Evolutionary conservation across 2,113 vertebrate genomes (phyloP).

Genomic region (Diglossa brunneiventris): DNA sequence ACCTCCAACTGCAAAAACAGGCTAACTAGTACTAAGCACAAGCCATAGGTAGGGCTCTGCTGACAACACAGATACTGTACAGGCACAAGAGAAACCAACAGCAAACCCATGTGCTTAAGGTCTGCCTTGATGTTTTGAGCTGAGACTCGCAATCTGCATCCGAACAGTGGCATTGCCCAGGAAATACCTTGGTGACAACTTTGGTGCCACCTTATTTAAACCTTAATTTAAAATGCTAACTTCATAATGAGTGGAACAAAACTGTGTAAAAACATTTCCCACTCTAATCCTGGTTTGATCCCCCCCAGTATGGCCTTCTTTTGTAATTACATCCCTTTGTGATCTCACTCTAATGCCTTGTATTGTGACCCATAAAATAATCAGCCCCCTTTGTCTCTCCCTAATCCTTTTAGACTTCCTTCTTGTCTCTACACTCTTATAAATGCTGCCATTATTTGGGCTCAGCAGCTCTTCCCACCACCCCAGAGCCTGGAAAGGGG

Average conservation of each 20-base stretch:
- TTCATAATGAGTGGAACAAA: constrained; percentile 71
- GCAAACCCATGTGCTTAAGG: not conserved
- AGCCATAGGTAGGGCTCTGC: not conserved
- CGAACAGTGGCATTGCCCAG: constrained; percentile 13
- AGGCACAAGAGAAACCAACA: not conserved
- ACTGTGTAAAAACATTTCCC: constrained; percentile 69
- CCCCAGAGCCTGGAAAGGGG: constrained; percentile 50
- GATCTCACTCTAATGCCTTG: constrained; percentile 69
- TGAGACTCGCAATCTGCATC: not conserved
- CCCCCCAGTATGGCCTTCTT: constrained; percentile 67
- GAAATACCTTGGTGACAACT: constrained; percentile 62
- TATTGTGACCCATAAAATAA: constrained; percentile 75
- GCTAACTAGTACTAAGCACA: not conserved
- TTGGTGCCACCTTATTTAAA: constrained; percentile 62
- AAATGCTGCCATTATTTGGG: constrained; percentile 71
- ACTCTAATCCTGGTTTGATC: constrained; percentile 66
- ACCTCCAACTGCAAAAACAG: not conserved
- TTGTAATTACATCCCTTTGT: constrained; percentile 75
- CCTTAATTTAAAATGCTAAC: constrained; percentile 68
- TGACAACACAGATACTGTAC: not conserved
- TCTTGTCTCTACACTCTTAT: constrained; percentile 63
- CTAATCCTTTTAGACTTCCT: constrained; percentile 75
- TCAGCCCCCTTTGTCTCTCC: constrained; percentile 68
- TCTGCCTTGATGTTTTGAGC: not conserved
- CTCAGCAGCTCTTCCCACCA: constrained; percentile 68